These are phyloP conservation scores for Eupithecia pulchellata DNA, from an alignment of 2,888 invertebrate genomes.

Conservation along the genomic window DNA sequence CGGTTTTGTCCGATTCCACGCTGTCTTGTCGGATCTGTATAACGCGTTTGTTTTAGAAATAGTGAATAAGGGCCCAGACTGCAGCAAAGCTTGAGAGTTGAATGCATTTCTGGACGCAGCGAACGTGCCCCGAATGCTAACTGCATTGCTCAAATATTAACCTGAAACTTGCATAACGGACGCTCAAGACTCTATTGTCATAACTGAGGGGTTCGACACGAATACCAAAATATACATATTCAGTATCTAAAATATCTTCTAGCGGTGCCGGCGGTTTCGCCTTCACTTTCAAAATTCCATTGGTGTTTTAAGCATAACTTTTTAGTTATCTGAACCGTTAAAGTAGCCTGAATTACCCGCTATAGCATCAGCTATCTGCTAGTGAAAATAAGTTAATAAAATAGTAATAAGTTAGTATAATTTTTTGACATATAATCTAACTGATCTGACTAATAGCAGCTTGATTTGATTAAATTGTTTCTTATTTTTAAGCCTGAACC, in stretches of 20 bases:
- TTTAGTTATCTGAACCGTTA: not conserved
- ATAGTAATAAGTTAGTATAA: too few relatives aligned
- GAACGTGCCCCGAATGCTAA: not conserved
- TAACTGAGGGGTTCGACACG: not conserved
- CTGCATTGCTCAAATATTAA: constrained; percentile 5
- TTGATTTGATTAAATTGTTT: too few relatives aligned
- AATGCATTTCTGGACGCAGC: constrained; percentile 1
- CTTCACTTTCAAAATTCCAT: not conserved
- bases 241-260: too few relatives aligned
- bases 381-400: not conserved
- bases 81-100: not conserved
- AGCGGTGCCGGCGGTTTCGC: not conserved
- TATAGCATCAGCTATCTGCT: not conserved
- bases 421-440: too few relatives aligned
- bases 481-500: too few relatives aligned
- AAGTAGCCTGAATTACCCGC: not conserved
- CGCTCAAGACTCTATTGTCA: not conserved
- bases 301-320: not conserved
- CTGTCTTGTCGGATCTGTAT: too few relatives aligned
- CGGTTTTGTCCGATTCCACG: too few relatives aligned
- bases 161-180: not conserved
- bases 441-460: too few relatives aligned
- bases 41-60: too few relatives aligned
- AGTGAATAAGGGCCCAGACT: too few relatives aligned
- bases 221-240: too few relatives aligned